These are phyloP conservation scores for Cydia splendana DNA, from an alignment of 1,140 invertebrate genomes.

Conservation along the genomic window DNA sequence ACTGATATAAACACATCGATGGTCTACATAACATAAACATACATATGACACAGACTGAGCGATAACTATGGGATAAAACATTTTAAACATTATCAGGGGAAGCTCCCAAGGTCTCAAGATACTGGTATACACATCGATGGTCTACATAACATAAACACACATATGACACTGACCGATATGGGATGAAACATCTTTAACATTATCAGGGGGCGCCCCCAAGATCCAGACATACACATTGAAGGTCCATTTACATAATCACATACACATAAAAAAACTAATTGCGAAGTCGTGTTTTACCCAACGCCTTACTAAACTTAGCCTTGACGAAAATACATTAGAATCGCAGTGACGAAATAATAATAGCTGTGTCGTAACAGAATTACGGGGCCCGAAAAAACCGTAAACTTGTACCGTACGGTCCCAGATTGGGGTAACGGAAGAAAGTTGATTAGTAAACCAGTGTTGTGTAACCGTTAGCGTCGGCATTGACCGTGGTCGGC, in stretches of 20 bases:
- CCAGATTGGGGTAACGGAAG: slow-evolving; percentile 74
- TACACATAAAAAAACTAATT: neutral
- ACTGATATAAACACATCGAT: no score
- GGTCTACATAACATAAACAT: neutral
- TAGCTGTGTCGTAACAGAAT: slow-evolving; percentile 74
- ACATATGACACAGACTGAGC: no score
- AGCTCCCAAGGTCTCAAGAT: neutral
- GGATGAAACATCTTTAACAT: no score
- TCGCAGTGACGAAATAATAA: slow-evolving; percentile 40
- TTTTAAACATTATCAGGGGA: no score
- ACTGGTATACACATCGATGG: no score
- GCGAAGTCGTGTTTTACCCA: slow-evolving; percentile 5
- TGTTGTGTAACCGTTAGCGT: slow-evolving; percentile 45
- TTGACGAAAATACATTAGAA: slow-evolving; percentile 31
- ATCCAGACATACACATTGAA: neutral
- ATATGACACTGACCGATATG: no score
- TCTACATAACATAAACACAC: neutral
- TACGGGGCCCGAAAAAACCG: slow-evolving; percentile 65
- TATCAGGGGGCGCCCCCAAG: neutral
- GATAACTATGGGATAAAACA: no score
- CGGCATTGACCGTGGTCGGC: slow-evolving; percentile 38
- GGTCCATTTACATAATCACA: neutral
- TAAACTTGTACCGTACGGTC: slow-evolving; percentile 70
- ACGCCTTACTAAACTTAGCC: slow-evolving; percentile 30
- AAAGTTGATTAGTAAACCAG: slow-evolving; percentile 71